Percentiles rank a stretch among this genome's conserved stretches.
Conservation (phyloP, 2,797 vertebrate species). For the Trachops cirrhosus region DNA sequence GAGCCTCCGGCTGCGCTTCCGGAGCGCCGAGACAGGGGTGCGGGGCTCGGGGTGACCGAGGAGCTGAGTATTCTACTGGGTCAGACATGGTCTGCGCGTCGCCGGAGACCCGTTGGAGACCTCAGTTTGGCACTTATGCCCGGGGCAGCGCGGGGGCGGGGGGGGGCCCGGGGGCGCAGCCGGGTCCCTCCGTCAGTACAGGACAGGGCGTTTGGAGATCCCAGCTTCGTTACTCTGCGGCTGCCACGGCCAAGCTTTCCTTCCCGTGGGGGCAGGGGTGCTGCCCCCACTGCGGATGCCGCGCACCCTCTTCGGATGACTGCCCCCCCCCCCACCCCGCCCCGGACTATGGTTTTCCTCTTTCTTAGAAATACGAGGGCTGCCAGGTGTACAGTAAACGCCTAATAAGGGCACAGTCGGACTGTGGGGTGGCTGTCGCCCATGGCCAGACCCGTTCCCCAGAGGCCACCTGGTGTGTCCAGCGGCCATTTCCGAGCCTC, state of each 20-base stretch:
- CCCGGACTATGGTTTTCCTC: background rate
- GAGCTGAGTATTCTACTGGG: background rate
- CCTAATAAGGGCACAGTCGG: background rate
- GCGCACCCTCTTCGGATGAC: background rate
- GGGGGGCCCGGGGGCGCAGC: background rate
- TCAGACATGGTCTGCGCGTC: background rate
- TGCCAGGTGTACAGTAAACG: background rate
- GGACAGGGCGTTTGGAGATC: background rate
- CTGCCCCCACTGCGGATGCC: background rate
- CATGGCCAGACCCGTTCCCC: background rate
- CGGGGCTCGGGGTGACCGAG: background rate
- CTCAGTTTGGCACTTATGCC: background rate
- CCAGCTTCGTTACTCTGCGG: background rate
- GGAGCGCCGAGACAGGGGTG: background rate
- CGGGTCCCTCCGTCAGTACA: background rate
- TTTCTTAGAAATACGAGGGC: constrained; percentile 41
- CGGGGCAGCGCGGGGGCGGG: background rate
- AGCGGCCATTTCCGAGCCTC: background rate
- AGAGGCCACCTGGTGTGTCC: background rate
- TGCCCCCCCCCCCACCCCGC: background rate
- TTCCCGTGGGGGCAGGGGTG: background rate
- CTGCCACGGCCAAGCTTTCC: background rate
- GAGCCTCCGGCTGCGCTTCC: background rate
- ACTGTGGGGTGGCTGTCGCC: background rate
- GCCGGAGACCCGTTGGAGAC: background rate